Conservation (phyloP, 2,797 vertebrate species). For the Sebastes flavidus region DNA sequence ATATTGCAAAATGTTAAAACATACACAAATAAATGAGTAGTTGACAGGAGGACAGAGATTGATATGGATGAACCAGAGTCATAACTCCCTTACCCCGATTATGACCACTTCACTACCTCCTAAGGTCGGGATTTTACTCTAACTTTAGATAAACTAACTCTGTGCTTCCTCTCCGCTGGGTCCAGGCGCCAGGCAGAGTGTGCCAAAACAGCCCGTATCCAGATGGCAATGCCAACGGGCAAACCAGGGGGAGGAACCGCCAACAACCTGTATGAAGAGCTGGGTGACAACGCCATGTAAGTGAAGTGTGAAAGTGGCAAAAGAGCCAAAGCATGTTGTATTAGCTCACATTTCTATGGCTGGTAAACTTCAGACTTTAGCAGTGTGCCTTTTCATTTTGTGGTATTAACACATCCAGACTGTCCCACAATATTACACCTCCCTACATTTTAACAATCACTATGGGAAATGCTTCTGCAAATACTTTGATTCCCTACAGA, state of each 20-base stretch:
- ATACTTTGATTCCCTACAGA: background rate
- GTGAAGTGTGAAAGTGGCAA: constrained; percentile 74
- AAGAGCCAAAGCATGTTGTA: constrained; percentile 32
- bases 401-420: constrained; percentile 2
- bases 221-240: constrained; percentile 92
- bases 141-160: constrained; percentile 7
- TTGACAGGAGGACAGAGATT: background rate
- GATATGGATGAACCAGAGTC: background rate
- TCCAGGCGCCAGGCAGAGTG: constrained; percentile 95
- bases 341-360: constrained; percentile 30
- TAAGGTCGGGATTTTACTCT: background rate
- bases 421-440: background rate
- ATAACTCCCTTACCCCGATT: background rate
- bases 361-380: constrained; percentile 32
- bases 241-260: constrained; percentile 87
- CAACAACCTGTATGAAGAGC: constrained; percentile 95
- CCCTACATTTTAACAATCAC: background rate
- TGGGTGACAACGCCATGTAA: constrained; percentile 96
- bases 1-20: background rate
- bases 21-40: background rate
- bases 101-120: background rate
- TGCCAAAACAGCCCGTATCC: constrained; percentile 95
- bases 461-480: background rate
- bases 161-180: constrained; percentile 25
- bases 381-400: constrained; percentile 4